Conservation (phyloP, 1,140 invertebrate species). For the Cherax quadricarinatus region DNA sequence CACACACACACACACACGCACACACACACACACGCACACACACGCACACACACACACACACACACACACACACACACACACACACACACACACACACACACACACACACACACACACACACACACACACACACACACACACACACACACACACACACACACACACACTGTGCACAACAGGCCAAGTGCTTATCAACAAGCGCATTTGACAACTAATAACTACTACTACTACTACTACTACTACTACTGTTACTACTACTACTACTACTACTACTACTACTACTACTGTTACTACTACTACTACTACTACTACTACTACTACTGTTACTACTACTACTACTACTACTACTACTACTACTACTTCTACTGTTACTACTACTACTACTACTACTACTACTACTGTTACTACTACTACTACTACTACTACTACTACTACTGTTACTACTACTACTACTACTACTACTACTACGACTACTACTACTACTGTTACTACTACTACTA, state of each 20-base stretch:
- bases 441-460: neutral
- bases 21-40: no score
- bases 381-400: neutral
- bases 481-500: neutral
- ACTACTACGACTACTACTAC: no score
- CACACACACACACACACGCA: no score
- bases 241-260: neutral
- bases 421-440: neutral
- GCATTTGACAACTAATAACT: no score
- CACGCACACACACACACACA: no score
- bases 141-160: no score
- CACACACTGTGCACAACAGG: no score
- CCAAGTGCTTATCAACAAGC: no score
- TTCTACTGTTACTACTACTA: neutral
- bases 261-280: neutral
- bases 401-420: neutral
- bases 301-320: neutral
- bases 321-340: constrained; percentile 3
- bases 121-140: no score
- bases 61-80: no score
- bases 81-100: no score
- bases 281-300: neutral
- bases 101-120: no score
- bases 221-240: neutral
- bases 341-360: neutral